Base-by-base conservation (phyloP, 2,888 invertebrate species). In the Graphium colonna region DNA sequence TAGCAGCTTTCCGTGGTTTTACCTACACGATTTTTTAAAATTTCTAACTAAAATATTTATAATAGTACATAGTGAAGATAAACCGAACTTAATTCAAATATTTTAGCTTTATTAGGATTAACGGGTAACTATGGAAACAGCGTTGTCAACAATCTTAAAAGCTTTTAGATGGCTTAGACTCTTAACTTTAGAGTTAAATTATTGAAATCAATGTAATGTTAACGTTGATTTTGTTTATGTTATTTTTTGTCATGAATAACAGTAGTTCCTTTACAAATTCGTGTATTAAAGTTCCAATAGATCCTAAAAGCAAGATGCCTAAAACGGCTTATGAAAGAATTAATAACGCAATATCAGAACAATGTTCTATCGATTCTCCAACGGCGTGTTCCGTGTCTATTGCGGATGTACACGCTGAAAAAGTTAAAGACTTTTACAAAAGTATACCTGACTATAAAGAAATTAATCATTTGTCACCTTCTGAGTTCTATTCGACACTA, bases 401-500 rank as follows among this genome's bases (percentile, higher is more conserved):
- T 1, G 69, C 76, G 1, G 81, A 90, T 55, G 67, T 83, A 47
- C 91, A 92, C 46, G 88, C 91, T 36, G 79, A 92, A 43, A 92
- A 92, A 46, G 87, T 95, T 59, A 90, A 94, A 55, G 92, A 95
- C 55, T 95, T 95, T 75, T 93, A 94, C 63, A 92, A 92, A 48
- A 95, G 94, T 67, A 95, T 95, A 70, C 95, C 95, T 52, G 95
- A 95, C 71, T 95, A 95, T 61, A 92, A 91, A 55, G 95, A 95
- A 45, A 91, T 96, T 1, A 92, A 94, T 72, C 95, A 95, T 79
- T 82, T 95, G 60, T 92, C 94, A 0, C 92, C 92, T 56, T 92
- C 92, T 53, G 95, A 96, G 66, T 95, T 95, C 75, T 94, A 94
- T 71, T 92, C 92, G 10, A 93, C 93, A 31, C 73, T 96, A 47